Evolutionary conservation across 2,888 invertebrate genomes (phyloP).

Genomic region (Schizaphis graminum): DNA sequence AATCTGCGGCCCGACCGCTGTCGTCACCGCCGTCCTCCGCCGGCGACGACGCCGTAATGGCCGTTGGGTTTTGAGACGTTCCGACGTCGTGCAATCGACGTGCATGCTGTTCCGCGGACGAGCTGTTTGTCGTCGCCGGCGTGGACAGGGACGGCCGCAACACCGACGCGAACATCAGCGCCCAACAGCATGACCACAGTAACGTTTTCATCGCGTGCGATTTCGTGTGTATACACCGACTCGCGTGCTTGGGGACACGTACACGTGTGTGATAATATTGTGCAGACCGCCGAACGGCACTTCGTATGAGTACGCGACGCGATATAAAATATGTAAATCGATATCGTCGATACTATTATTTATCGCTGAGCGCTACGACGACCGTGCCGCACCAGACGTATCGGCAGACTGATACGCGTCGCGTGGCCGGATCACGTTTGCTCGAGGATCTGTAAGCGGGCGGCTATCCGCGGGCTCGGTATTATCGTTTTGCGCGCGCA

Average conservation of each 20-base stretch:
- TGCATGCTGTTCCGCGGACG: neutral
- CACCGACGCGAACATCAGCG: constrained; percentile 19
- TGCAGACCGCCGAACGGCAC: neutral
- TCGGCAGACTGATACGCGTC: constrained; percentile 23
- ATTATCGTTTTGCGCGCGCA: neutral
- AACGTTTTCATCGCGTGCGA: neutral
- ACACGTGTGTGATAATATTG: neutral
- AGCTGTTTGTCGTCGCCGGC: neutral
- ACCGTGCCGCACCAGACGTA: constrained; percentile 32
- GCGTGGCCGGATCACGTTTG: neutral
- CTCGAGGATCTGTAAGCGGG: neutral
- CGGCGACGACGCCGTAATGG: neutral
- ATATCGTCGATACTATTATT: neutral
- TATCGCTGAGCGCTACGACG: constrained; percentile 9
- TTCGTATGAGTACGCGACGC: neutral
- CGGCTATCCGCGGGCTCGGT: constrained; percentile 3
- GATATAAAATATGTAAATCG: constrained; percentile 1
- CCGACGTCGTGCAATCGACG: neutral
- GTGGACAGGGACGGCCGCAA: neutral
- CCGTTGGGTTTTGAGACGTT: neutral
- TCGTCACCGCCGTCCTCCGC: neutral
- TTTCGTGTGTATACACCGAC: neutral
- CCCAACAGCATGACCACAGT: neutral
- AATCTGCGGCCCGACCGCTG: neutral
- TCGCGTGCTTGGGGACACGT: neutral